These are phyloP conservation scores for Lithosia quadra DNA, from an alignment of 2,888 invertebrate genomes.

Conservation along the genomic window DNA sequence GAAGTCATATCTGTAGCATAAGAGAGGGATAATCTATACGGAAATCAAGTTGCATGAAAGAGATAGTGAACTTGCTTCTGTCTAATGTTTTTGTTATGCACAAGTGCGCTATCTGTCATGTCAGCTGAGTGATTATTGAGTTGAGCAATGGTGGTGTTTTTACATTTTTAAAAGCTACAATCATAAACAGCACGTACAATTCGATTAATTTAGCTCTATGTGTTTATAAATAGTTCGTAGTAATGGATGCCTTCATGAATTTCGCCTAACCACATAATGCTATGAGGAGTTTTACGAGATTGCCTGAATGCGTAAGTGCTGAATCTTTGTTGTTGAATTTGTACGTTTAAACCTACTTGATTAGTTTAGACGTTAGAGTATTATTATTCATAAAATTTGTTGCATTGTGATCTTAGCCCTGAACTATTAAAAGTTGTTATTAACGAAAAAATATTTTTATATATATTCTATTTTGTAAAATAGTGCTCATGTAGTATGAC, in stretches of 20 bases:
- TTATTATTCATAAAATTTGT: background rate
- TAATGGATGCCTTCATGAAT: constrained; percentile 36
- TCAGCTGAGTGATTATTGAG: constrained; percentile 60
- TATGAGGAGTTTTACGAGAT: constrained; percentile 58
- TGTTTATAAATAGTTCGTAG: constrained; percentile 34
- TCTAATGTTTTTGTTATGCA: constrained; percentile 48
- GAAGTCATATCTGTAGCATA: constrained; percentile 27
- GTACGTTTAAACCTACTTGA: constrained; percentile 72
- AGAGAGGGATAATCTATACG: constrained; percentile 13
- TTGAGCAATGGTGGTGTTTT: constrained; percentile 80
- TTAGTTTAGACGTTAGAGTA: constrained; percentile 53
- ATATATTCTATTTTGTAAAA: constrained; percentile 7
- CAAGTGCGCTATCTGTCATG: constrained; percentile 46
- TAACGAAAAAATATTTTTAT: background rate
- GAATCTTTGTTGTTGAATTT: constrained; percentile 79
- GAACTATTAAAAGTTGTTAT: background rate
- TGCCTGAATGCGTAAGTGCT: constrained; percentile 73
- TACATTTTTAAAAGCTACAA: constrained; percentile 58
- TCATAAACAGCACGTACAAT: constrained; percentile 39
- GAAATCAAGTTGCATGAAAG: constrained; percentile 19
- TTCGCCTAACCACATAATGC: constrained; percentile 43
- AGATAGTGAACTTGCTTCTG: constrained; percentile 27
- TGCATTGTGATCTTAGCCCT: background rate
- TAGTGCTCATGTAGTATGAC: constrained; percentile 45
- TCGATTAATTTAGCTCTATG: constrained; percentile 32